Base-by-base conservation (phyloP, 2,888 invertebrate genomes). In the Phengaris arion region DNA sequence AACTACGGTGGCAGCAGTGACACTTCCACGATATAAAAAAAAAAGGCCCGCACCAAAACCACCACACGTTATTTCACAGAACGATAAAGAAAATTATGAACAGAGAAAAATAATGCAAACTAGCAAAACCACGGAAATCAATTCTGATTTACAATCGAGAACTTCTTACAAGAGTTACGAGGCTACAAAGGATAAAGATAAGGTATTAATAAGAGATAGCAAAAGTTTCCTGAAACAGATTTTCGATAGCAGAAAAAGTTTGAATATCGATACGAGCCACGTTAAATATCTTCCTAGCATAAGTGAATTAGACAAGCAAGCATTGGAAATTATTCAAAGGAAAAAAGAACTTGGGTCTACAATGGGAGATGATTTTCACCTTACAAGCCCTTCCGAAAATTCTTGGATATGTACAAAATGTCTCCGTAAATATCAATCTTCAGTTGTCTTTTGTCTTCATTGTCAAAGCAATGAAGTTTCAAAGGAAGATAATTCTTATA, bases 251-350 rank as follows among this genome's bases (percentile, higher is more conserved):
- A 86, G 89, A 82, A 90, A 93, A 81, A 87, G 89, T 81, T 90
- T 92, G 5, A 82, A 82, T 15, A 82, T 87, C 73, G 91, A 91
- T 77, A 85, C 86, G 35, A 78, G 86, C 46, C 81, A 88, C 91
- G 95, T 81, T 82, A 96, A 85, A 94, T 94, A 82, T 93, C 87
- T 97, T 74, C 96, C 96, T 0, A 97, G 96, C 84, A 97, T 97
- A 80, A 97, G 97, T 83, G 97, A 97, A 85, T 87, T 97, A 78
- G 97, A 97, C 85, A 95, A 96, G 80, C 96, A 97, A 87, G 97
- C 97, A 0, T 95, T 96, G 0, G 96, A 96, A 86, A 96, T 97
- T 80, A 94, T 97, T 69, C 94, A 95, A 84, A 94, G 85, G 83
- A 90, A 83, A 81, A 87, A 76, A 88, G 88, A 81, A 80, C 80